Evolutionary conservation across 2,113 vertebrate species (phyloP).

Genomic region (Myanophis thanlyinensis): DNA sequence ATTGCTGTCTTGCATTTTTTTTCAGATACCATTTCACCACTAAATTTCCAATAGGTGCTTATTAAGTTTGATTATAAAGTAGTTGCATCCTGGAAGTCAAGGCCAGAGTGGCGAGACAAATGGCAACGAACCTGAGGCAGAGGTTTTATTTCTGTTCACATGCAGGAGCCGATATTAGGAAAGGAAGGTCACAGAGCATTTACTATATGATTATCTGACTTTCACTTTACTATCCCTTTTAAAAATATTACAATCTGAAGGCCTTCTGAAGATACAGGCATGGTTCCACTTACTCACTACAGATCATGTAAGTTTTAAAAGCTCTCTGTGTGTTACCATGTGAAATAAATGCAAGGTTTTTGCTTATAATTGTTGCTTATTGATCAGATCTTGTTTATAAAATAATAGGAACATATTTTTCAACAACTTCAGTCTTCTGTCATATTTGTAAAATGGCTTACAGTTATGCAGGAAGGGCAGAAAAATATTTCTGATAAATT

Average conservation of each 20-base stretch:
- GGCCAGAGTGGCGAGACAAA: not conserved
- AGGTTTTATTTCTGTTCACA: not conserved
- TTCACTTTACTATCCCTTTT: not conserved
- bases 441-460: not conserved
- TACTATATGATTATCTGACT: constrained; percentile 1
- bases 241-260: constrained; percentile 6
- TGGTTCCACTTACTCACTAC: not conserved
- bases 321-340: not conserved
- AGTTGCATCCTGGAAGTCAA: not conserved
- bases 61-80: not conserved
- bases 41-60: not conserved
- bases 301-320: not conserved
- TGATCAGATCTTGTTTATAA: not conserved
- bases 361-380: not conserved
- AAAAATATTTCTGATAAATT: not conserved
- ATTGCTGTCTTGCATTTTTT: not conserved
- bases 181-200: not conserved
- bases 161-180: not conserved
- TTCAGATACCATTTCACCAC: not conserved
- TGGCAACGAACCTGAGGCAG: not conserved
- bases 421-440: not conserved
- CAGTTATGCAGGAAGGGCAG: not conserved
- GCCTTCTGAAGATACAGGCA: not conserved
- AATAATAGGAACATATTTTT: not conserved
- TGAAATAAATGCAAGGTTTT: not conserved